These are phyloP conservation scores for Lutraria rhynchaena DNA, from an alignment of 1,140 invertebrate species.

Conservation along the genomic window DNA sequence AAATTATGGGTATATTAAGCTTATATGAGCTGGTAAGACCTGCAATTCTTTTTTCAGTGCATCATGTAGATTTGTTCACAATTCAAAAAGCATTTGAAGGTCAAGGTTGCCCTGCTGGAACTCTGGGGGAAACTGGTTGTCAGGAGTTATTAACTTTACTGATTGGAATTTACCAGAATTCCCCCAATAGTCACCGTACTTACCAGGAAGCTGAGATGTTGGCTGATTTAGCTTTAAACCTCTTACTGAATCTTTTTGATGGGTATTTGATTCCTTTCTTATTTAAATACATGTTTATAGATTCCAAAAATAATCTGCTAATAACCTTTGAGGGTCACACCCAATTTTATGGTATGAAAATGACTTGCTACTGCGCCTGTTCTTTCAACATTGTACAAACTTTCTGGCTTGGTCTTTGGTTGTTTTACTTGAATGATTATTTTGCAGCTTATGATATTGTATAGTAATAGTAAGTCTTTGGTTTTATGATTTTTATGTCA, in stretches of 20 bases:
- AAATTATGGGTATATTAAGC: background rate
- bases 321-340: too few relatives aligned
- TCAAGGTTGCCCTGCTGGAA: constrained; percentile 85
- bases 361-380: too few relatives aligned
- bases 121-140: constrained; percentile 85
- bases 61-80: constrained; percentile 84
- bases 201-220: constrained; percentile 81
- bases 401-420: too few relatives aligned
- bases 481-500: too few relatives aligned
- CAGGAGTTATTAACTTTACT: constrained; percentile 86
- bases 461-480: too few relatives aligned
- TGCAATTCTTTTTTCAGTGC: constrained; percentile 83
- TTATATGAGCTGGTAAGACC: background rate
- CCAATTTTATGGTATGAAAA: too few relatives aligned
- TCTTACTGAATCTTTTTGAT: constrained; percentile 73
- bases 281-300: too few relatives aligned
- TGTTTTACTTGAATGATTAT: too few relatives aligned
- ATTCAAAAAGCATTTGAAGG: constrained; percentile 85
- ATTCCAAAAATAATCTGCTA: too few relatives aligned
- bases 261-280: too few relatives aligned
- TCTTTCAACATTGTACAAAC: too few relatives aligned
- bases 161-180: constrained; percentile 86
- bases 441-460: too few relatives aligned
- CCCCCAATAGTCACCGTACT: constrained; percentile 81
- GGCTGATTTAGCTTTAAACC: constrained; percentile 70